phyloP scores from a whole-genome alignment of 2,888 invertebrate species.

The Hypselothyrea guttata region DNA sequence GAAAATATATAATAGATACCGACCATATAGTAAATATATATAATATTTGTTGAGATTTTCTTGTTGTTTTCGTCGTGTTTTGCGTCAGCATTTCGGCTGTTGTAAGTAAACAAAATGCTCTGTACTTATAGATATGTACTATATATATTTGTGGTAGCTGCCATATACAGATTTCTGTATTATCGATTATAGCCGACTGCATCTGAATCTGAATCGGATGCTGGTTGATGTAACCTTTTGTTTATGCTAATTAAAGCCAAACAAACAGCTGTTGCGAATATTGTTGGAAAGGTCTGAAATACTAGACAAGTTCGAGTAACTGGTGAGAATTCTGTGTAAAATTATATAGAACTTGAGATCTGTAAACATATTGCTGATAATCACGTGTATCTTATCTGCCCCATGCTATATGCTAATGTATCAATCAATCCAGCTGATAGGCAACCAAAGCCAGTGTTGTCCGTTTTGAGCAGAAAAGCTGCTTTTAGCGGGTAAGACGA shows the following conservation, averaged over 20 bases:
- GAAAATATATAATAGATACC: neutral
- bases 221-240: constrained; percentile 20
- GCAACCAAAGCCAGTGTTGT: too few species aligned
- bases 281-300: constrained; percentile 19
- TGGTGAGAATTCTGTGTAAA: neutral
- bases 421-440: neutral
- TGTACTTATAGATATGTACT: constrained; percentile 15
- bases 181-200: constrained; percentile 20
- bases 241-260: neutral
- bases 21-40: constrained; percentile 8
- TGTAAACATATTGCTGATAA: too few species aligned
- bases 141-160: constrained; percentile 13
- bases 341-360: too few species aligned
- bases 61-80: constrained; percentile 25
- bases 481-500: too few species aligned
- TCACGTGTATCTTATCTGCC: neutral
- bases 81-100: constrained; percentile 50
- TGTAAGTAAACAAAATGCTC: constrained; percentile 44
- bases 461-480: too few species aligned
- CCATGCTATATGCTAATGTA: neutral
- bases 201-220: neutral
- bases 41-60: constrained; percentile 25
- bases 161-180: constrained; percentile 25
- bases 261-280: constrained; percentile 7
- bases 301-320: neutral